Evolutionary conservation across 2,888 invertebrate species (phyloP).

Genomic region (Catocala sponsa): DNA sequence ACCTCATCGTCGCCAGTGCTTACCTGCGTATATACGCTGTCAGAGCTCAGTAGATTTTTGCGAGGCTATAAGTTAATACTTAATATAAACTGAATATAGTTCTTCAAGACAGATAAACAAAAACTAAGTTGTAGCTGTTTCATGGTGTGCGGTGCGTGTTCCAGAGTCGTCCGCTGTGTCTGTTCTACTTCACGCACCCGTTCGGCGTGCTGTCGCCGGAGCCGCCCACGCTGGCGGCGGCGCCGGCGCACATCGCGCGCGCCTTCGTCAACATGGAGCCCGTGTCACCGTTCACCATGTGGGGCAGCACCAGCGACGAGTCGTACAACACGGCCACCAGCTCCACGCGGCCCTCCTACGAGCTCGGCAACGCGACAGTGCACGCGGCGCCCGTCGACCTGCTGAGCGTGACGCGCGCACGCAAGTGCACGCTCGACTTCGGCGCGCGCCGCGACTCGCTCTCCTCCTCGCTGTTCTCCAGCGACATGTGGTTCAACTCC

Average conservation of each 20-base stretch:
- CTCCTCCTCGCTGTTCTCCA: slow-evolving; percentile 69
- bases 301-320: slow-evolving; percentile 54
- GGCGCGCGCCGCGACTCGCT: slow-evolving; percentile 57
- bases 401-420: slow-evolving; percentile 50
- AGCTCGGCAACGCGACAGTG: slow-evolving; percentile 60
- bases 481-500: slow-evolving; percentile 70
- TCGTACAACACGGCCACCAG: slow-evolving; percentile 18
- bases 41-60: too few relatives aligned
- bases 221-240: slow-evolving; percentile 67
- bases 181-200: slow-evolving; percentile 88
- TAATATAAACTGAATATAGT: too few relatives aligned
- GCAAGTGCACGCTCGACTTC: slow-evolving; percentile 54
- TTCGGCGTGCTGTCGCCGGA: slow-evolving; percentile 86
- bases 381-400: slow-evolving; percentile 57
- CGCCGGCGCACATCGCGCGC: slow-evolving; percentile 63
- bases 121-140: too few relatives aligned
- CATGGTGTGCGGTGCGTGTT: not conserved
- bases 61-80: too few relatives aligned
- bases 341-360: slow-evolving; percentile 48
- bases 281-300: slow-evolving; percentile 60
- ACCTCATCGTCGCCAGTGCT: too few relatives aligned
- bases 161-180: slow-evolving; percentile 83
- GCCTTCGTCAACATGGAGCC: slow-evolving; percentile 73
- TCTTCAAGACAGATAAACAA: too few relatives aligned
- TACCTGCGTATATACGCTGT: too few relatives aligned